Evolutionary conservation across 2,888 invertebrate species (phyloP).

Genomic region (Diadromus collaris): DNA sequence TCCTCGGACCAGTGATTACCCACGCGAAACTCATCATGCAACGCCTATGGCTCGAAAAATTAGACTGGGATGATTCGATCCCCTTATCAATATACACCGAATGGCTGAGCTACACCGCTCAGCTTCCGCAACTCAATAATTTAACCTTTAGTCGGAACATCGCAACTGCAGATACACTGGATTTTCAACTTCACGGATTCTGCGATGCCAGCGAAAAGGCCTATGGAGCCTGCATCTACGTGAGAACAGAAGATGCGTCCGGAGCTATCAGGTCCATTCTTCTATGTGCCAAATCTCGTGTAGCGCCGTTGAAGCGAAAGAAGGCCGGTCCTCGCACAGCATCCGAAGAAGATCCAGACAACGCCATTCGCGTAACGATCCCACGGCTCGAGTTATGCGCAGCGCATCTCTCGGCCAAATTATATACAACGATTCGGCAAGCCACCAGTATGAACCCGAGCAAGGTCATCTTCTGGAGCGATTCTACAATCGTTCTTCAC

Average conservation of each 20-base stretch:
- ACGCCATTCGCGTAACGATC: neutral
- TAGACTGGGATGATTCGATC: constrained; percentile 49
- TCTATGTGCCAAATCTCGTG: neutral
- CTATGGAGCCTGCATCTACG: neutral
- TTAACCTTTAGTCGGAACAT: too few relatives aligned
- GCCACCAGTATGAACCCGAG: too few relatives aligned
- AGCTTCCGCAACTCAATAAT: neutral
- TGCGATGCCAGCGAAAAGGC: too few relatives aligned
- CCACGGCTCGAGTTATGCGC: neutral
- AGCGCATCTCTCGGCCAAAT: too few relatives aligned
- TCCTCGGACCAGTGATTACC: too few relatives aligned
- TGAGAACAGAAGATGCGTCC: neutral
- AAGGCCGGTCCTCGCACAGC: neutral
- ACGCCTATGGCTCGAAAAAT: neutral
- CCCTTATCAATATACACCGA: neutral
- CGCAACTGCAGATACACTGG: too few relatives aligned
- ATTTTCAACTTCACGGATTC: too few relatives aligned
- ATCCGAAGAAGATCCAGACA: too few relatives aligned
- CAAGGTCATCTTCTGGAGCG: too few relatives aligned
- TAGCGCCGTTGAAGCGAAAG: constrained; percentile 13
- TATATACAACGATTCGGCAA: too few relatives aligned
- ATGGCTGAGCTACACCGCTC: constrained; percentile 13
- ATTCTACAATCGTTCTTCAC: too few relatives aligned
- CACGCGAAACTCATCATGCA: too few relatives aligned
- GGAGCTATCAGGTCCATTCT: neutral